Percentiles rank a stretch among this genome's conserved stretches.
phyloP scores from a whole-genome alignment of 2,797 vertebrate genomes.

The Clarias pachynema region DNA sequence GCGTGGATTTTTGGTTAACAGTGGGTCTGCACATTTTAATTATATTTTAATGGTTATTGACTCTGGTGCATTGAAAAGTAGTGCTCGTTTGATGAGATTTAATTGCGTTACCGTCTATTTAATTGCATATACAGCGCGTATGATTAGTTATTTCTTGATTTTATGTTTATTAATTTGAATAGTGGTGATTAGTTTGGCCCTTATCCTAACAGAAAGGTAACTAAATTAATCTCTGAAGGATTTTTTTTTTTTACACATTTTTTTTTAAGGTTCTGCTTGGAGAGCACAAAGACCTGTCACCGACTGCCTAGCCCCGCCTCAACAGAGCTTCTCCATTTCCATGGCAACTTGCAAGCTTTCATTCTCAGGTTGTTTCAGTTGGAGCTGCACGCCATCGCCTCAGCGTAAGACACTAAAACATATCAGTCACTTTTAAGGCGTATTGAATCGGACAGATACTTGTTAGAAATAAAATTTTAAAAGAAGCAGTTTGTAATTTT shows the following conservation, averaged over 20 bases:
- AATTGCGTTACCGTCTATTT: not conserved
- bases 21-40: not conserved
- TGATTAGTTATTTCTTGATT: not conserved
- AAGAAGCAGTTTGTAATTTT: not conserved
- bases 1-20: not conserved
- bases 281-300: conserved; percentile 81
- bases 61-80: not conserved
- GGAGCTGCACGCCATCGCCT: conserved; percentile 79
- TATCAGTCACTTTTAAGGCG: not conserved
- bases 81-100: not conserved
- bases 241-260: not conserved
- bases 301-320: conserved; percentile 70
- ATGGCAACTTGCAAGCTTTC: conserved; percentile 81
- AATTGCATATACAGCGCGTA: not conserved
- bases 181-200: not conserved
- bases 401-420: conserved; percentile 68
- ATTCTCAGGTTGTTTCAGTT: conserved; percentile 83
- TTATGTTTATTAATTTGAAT: not conserved
- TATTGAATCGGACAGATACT: not conserved
- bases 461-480: not conserved
- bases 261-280: conserved; percentile 71
- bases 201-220: not conserved
- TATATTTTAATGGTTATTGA: not conserved
- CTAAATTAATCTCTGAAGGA: not conserved
- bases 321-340: conserved; percentile 75